Evolutionary conservation across 2,797 vertebrate species (phyloP), one percentile per base, ranked within the genome.

Genomic region (Dendrocincla tyrannina): DNA sequence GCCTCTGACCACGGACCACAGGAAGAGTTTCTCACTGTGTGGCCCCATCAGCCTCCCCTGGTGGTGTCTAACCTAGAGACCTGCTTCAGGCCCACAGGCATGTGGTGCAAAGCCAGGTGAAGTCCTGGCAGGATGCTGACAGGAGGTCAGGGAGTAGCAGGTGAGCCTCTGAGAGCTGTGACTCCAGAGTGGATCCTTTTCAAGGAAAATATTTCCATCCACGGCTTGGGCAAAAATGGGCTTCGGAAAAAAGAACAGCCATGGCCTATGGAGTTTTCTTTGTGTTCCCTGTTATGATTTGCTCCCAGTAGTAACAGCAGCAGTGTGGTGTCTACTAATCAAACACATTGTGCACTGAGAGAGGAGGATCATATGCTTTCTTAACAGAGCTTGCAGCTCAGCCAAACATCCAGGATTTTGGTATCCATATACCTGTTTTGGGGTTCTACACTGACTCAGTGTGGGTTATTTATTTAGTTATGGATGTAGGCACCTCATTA

Each of bases 21-120:
- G 35, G 1, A 58, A 17, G 3, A 50, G 19, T 20, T 30, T 3
- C 66, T 28, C 10, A 2, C 32, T 0, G 0, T 3, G 19, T 5
- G 19, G 25, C 24, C 33, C 35, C n/a, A 1, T 4, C 2, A 0
- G 14, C 15, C 33, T 32, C 2, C 1, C 13, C 4, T 32, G 10
- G 35, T 1, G 1, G 4, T 4, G 41, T 5, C 20, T 5, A 3
- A 5, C 16, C 22, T 9, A 27, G 22, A 8, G 28, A 44, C 25
- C 1, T 5, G 10, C 35, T 1, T 3, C 2, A 0, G 76, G 13
- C 2, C 2, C 5, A 11, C 41, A 7, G 56, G 15, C 2, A 0
- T 0, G 4, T 0, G 15, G 20, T 9, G 18, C 28, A 15, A 11
- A 24, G 20, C 23, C 49, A 18, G 50, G 9, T 0, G 41, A 23